Evolutionary conservation across 30 jellyfish, hydroid and myxozoan genomes (phyloP).

Genomic region (Clytia hemisphaerica): DNA sequence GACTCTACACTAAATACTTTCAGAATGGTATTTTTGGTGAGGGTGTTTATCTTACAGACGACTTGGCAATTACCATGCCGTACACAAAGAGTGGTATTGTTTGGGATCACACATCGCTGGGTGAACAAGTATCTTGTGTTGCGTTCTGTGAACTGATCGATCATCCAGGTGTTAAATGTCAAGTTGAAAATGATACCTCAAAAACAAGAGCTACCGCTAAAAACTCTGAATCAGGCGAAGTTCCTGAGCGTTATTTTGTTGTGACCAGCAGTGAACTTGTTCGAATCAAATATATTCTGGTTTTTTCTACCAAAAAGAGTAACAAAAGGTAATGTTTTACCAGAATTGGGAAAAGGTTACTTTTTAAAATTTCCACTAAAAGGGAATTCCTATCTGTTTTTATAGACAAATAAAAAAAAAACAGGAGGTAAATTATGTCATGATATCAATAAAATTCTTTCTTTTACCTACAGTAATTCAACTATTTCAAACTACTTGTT

Average conservation of each 20-base stretch:
- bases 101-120: conserved; percentile 79
- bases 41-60: conserved; percentile 77
- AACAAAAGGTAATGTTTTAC: conserved; percentile 38
- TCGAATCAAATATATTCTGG: conserved; percentile 58
- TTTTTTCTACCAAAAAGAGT: conserved; percentile 18
- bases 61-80: conserved; percentile 83
- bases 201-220: conserved; percentile 61
- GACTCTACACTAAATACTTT: neutral
- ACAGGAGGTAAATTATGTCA: neutral
- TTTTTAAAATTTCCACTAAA: neutral
- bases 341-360: neutral
- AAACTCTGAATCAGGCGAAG: conserved; percentile 83
- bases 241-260: conserved; percentile 80
- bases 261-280: conserved; percentile 88
- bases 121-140: conserved; percentile 66
- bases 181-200: conserved; percentile 20
- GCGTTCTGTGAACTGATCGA: conserved; percentile 84
- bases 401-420: conserved; percentile 7
- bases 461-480: too few species aligned
- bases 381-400: too few species aligned
- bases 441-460: too few species aligned
- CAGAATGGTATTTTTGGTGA: conserved; percentile 92
- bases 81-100: conserved; percentile 50
- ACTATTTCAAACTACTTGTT: too few species aligned
- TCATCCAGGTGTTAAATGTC: conserved; percentile 86